Evolutionary conservation across 1,140 invertebrate genomes (phyloP).

Genomic region (Nymphalis io): DNA sequence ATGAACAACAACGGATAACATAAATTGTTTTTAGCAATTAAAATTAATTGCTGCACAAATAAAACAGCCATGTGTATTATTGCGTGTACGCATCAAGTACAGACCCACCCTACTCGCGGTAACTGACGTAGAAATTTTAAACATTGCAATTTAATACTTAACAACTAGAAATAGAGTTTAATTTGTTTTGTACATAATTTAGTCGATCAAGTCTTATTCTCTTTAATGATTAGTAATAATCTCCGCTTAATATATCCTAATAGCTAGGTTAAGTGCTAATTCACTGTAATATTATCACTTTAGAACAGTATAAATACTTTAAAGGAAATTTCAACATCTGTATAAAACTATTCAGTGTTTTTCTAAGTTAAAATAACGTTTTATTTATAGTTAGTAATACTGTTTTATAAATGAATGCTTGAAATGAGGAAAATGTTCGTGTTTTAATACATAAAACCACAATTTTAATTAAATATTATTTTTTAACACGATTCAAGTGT

Average conservation of each 20-base stretch:
- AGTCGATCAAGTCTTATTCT: constrained; percentile 24
- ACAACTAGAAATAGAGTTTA: background rate
- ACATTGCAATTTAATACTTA: background rate
- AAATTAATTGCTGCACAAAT: background rate
- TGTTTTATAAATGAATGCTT: background rate
- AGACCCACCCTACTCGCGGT: background rate
- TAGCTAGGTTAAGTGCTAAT: constrained; percentile 38
- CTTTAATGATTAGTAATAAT: constrained; percentile 39
- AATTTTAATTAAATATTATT: too few species aligned
- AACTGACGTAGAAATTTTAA: background rate
- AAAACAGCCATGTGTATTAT: constrained; percentile 4
- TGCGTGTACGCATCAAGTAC: constrained; percentile 19
- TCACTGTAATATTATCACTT: constrained; percentile 29
- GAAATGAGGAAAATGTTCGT: constrained; percentile 5
- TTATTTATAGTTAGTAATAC: background rate
- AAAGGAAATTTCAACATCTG: constrained; percentile 13
- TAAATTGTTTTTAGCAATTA: background rate
- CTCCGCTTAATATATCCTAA: constrained; percentile 40
- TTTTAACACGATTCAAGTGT: too few species aligned
- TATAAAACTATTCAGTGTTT: background rate
- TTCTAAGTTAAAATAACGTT: background rate
- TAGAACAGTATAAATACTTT: constrained; percentile 24
- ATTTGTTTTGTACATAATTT: background rate
- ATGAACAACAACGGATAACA: too few species aligned
- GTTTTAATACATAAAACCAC: too few species aligned